These are phyloP conservation scores for Tipula lateralis DNA, from an alignment of 2,888 invertebrate species.

Conservation along the genomic window DNA sequence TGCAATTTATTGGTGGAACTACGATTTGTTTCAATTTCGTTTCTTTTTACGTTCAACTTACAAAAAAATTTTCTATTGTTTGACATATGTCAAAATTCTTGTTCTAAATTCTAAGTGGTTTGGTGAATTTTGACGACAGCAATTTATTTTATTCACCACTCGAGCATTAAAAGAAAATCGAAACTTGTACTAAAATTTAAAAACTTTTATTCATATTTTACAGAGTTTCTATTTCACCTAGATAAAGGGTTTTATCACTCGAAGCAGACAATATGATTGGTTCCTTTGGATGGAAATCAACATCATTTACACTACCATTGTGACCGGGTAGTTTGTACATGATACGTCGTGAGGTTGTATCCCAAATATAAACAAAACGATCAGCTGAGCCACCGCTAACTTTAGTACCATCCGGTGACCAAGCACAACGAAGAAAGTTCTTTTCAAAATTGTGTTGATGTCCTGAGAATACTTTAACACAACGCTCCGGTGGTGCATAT, in stretches of 20 bases:
- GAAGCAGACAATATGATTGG: slow-evolving; percentile 90
- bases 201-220: background rate
- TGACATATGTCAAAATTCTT: background rate
- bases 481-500: slow-evolving; percentile 87
- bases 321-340: slow-evolving; percentile 97
- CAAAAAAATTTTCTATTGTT: background rate
- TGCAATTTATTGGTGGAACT: slow-evolving; percentile 16
- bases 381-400: slow-evolving; percentile 89
- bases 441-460: slow-evolving; percentile 98
- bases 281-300: slow-evolving; percentile 91
- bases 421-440: slow-evolving; percentile 87
- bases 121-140: slow-evolving; percentile 27
- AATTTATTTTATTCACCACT: background rate
- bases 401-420: slow-evolving; percentile 91
- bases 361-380: slow-evolving; percentile 95
- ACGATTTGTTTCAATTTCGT: background rate
- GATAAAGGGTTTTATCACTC: slow-evolving; percentile 91
- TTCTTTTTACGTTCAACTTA: slow-evolving; percentile 19
- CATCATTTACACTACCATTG: slow-evolving; percentile 94
- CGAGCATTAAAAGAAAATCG: background rate
- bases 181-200: background rate
- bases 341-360: slow-evolving; percentile 84
- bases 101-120: background rate
- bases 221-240: slow-evolving; percentile 82
- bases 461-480: slow-evolving; percentile 85